phyloP scores from a whole-genome alignment of 2,797 vertebrate species.

The Etheostoma nigrum region DNA sequence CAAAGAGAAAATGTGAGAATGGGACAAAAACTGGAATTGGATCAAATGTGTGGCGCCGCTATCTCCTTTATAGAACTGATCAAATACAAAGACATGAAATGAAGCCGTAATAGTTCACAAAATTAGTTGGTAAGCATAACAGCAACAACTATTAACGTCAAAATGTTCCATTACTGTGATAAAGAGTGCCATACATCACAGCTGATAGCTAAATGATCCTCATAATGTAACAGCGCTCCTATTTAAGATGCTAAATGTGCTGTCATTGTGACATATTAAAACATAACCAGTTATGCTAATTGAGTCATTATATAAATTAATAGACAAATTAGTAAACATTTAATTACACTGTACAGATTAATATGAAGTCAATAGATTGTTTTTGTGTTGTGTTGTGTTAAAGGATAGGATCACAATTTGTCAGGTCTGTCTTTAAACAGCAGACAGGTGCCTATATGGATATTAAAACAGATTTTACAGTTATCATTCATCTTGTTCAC shows the following conservation, averaged over 20 bases:
- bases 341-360: background rate
- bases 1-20: slow-evolving; percentile 19
- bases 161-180: slow-evolving; percentile 39
- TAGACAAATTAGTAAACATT: slow-evolving; percentile 15
- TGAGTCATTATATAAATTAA: slow-evolving; percentile 31
- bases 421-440: background rate
- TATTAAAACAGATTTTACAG: background rate
- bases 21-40: slow-evolving; percentile 6
- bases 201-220: slow-evolving; percentile 45
- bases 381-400: background rate
- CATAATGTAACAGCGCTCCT: slow-evolving; percentile 35
- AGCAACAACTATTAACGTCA: slow-evolving; percentile 29
- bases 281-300: slow-evolving; percentile 36
- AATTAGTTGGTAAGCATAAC: slow-evolving; percentile 27
- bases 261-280: slow-evolving; percentile 37
- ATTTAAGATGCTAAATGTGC: slow-evolving; percentile 26
- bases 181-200: slow-evolving; percentile 28
- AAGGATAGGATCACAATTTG: background rate
- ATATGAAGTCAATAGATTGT: background rate
- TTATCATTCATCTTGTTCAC: background rate
- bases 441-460: too few species aligned
- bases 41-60: background rate
- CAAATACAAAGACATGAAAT: slow-evolving; percentile 1
- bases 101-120: background rate
- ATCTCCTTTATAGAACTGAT: background rate